These are phyloP conservation scores for Siniperca chuatsi DNA, from an alignment of 2,113 vertebrate genomes.

Conservation along the genomic window DNA sequence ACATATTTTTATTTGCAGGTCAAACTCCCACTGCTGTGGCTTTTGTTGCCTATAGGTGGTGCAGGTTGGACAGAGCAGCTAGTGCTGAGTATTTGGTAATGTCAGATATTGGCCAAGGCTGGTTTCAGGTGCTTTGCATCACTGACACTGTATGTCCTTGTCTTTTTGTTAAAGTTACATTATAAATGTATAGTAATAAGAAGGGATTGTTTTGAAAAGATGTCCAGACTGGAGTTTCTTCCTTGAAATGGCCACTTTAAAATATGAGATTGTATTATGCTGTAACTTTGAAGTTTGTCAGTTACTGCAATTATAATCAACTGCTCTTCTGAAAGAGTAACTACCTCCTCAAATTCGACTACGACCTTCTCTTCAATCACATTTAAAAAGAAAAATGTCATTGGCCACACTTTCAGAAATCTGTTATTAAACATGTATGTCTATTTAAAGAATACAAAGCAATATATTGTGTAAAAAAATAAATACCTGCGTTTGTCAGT, in stretches of 20 bases:
- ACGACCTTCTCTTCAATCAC: not conserved
- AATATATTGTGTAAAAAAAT: not conserved
- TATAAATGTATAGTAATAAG: not conserved
- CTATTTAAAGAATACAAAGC: not conserved
- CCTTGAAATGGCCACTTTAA: not conserved
- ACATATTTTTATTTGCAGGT: not conserved
- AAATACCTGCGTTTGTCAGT: not conserved
- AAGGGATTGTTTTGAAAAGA: not conserved
- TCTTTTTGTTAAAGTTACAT: not conserved
- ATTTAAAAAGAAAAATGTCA: too few species aligned
- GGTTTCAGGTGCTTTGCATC: not conserved
- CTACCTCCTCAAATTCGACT: too few species aligned
- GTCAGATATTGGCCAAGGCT: too few species aligned
- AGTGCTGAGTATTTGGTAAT: too few species aligned
- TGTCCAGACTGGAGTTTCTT: not conserved
- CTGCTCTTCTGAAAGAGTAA: too few species aligned
- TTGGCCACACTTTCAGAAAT: not conserved
- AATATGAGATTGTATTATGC: not conserved
- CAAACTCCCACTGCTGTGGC: not conserved
- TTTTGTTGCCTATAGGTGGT: not conserved
- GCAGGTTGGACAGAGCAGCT: not conserved
- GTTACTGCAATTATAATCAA: not conserved
- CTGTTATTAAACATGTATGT: not conserved
- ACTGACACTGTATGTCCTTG: not conserved
- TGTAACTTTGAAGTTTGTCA: not conserved